Percentiles rank a stretch among this genome's conserved stretches.
These are phyloP conservation scores for Takifugu bimaculatus DNA, from an alignment of 2,113 vertebrate species.

Conservation along the genomic window DNA sequence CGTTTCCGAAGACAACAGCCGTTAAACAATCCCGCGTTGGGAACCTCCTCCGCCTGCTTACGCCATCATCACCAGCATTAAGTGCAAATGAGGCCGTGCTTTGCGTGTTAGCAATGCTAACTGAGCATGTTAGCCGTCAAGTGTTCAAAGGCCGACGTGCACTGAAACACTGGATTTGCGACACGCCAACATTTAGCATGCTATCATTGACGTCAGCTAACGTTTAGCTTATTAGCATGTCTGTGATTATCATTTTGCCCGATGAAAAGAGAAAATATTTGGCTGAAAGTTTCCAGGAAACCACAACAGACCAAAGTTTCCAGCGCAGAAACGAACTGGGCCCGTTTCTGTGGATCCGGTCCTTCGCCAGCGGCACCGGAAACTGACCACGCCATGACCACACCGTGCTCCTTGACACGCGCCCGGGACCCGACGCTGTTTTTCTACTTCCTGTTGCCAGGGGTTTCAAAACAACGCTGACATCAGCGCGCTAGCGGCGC, in stretches of 20 bases:
- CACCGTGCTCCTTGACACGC: not conserved
- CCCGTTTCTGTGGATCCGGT: not conserved
- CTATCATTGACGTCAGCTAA: too few species aligned
- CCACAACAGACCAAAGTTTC: not conserved
- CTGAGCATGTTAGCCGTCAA: too few species aligned
- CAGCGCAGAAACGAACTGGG: not conserved
- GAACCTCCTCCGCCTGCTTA: not conserved
- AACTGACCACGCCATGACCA: not conserved
- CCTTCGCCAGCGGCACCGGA: not conserved
- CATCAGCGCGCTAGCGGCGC: not conserved
- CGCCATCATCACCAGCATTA: not conserved
- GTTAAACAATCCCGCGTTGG: not conserved
- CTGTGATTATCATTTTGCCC: too few species aligned
- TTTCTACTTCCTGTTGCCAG: not conserved
- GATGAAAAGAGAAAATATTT: too few species aligned
- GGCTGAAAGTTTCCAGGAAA: not conserved
- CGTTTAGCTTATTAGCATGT: too few species aligned
- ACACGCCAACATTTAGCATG: too few species aligned
- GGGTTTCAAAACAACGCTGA: slow-evolving; percentile 1
- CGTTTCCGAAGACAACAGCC: not conserved
- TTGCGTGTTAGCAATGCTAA: too few species aligned
- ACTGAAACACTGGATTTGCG: too few species aligned
- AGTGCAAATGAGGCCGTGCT: too few species aligned
- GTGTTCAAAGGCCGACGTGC: too few species aligned
- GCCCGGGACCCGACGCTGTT: not conserved